phyloP scores from a whole-genome alignment of 2,113 vertebrate genomes.

The Tyrannus savana region DNA sequence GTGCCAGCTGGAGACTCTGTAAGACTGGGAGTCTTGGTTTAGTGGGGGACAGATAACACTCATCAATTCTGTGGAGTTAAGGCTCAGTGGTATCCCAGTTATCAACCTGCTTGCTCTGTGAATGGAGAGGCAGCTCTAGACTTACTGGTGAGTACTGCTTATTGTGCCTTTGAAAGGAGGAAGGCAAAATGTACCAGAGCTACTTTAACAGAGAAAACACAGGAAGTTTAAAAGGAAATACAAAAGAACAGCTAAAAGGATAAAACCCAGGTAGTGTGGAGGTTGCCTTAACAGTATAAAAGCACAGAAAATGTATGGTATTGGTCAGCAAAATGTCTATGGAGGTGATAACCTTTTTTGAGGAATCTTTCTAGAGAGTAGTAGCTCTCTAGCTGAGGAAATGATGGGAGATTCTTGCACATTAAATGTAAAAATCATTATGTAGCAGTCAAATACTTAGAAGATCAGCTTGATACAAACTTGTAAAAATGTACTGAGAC shows the following conservation, averaged over 20 bases:
- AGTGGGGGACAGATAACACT: neutral
- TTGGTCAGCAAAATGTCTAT: neutral
- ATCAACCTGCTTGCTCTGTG: neutral
- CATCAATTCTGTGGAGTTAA: neutral
- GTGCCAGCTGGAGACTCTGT: neutral
- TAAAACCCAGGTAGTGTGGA: neutral
- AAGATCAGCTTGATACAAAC: neutral
- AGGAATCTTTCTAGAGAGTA: neutral
- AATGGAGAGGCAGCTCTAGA: neutral
- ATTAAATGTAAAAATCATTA: neutral
- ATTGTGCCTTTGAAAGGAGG: neutral
- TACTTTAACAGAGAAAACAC: neutral
- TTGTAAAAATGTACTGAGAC: neutral
- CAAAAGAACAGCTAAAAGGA: neutral
- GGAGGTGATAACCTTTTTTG: neutral
- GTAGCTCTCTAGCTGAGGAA: neutral
- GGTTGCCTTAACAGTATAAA: neutral
- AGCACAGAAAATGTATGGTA: neutral
- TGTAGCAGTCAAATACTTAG: neutral
- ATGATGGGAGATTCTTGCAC: neutral
- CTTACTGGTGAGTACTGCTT: neutral
- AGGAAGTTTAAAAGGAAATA: neutral
- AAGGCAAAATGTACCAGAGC: neutral
- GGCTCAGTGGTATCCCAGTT: neutral
- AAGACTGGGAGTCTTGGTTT: neutral